phyloP scores from a whole-genome alignment of 2,113 vertebrate species.

The Argyrosomus japonicus region DNA sequence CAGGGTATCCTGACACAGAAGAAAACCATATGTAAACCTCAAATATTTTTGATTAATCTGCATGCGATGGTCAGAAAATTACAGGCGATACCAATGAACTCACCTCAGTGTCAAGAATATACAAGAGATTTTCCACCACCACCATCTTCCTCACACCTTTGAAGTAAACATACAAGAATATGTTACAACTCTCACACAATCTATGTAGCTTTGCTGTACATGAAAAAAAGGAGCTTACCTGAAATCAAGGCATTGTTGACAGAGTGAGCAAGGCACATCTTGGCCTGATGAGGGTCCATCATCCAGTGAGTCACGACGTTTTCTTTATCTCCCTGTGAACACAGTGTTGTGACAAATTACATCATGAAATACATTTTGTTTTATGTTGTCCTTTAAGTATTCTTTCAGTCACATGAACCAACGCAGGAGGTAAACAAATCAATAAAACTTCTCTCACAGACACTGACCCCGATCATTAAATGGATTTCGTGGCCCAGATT shows the following conservation, averaged over 20 bases:
- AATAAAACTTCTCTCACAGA: neutral
- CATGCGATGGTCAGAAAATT: neutral
- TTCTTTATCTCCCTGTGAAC: slow-evolving; percentile 86
- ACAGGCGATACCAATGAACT: slow-evolving; percentile 43
- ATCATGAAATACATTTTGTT: slow-evolving; percentile 4
- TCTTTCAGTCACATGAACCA: slow-evolving; percentile 4
- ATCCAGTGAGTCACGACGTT: slow-evolving; percentile 89
- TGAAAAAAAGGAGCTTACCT: slow-evolving; percentile 81
- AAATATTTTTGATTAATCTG: neutral
- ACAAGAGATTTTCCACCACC: slow-evolving; percentile 89
- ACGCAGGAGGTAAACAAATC: neutral
- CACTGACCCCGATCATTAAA: slow-evolving; percentile 90
- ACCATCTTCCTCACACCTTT: slow-evolving; percentile 90
- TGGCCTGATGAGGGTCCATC: slow-evolving; percentile 76
- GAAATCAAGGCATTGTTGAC: slow-evolving; percentile 86
- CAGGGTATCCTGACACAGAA: slow-evolving; percentile 84
- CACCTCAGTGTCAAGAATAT: slow-evolving; percentile 91
- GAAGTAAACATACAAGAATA: slow-evolving; percentile 44
- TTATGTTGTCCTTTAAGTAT: neutral
- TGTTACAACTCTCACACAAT: neutral
- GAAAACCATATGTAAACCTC: neutral
- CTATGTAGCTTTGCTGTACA: neutral
- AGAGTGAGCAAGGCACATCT: slow-evolving; percentile 80
- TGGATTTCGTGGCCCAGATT: slow-evolving; percentile 80
- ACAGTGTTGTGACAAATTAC: neutral